A percentile compares a stretch with the other conserved stretches of the same genome.
Evolutionary conservation across 2,113 vertebrate genomes (phyloP).

Genomic region (Bubo bubo): DNA sequence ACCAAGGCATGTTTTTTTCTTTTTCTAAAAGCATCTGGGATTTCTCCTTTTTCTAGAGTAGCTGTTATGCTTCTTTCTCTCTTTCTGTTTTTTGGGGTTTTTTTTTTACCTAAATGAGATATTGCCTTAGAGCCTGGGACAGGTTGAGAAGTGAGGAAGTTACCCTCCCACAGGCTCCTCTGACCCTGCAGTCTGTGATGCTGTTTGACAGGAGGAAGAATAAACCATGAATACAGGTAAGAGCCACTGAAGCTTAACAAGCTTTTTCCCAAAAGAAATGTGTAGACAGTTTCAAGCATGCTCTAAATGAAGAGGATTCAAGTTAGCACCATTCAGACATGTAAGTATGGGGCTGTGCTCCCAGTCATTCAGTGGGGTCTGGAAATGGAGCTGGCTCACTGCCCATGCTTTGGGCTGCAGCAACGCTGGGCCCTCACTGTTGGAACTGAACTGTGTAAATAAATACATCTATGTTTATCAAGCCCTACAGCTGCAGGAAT

Average conservation of each 20-base stretch:
- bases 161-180: not conserved
- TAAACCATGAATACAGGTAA: not conserved
- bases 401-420: not conserved
- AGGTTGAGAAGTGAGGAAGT: not conserved
- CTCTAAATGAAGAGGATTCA: not conserved
- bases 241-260: not conserved
- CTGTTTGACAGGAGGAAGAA: not conserved
- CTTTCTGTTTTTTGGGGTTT: not conserved
- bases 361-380: not conserved
- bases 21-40: not conserved
- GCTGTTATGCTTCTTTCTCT: not conserved
- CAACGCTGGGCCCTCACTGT: not conserved
- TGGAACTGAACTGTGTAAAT: not conserved
- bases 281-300: not conserved
- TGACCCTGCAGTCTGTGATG: not conserved
- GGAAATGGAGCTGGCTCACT: not conserved
- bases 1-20: not conserved
- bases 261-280: not conserved
- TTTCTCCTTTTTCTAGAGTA: not conserved
- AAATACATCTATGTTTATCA: not conserved
- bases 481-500: not conserved
- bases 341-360: not conserved
- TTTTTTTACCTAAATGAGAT: not conserved
- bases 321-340: accelerated
- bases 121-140: not conserved